Evolutionary conservation across 2,888 invertebrate species (phyloP).

Genomic region (Gastracanthus pulcherrimus): DNA sequence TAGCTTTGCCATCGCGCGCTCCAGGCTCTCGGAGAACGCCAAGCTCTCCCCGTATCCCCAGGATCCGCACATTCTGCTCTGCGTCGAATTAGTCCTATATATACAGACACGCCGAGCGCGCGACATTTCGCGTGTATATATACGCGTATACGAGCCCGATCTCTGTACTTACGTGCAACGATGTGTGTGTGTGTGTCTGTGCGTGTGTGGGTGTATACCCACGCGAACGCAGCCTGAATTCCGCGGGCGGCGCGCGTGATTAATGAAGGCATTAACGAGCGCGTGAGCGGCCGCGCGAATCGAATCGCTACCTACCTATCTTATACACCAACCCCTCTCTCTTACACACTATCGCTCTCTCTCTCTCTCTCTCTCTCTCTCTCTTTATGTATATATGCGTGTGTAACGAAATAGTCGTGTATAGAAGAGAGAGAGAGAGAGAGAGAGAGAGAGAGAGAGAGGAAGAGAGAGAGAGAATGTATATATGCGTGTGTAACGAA

Average conservation of each 20-base stretch:
- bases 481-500: not conserved
- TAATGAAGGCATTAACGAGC: slow-evolving; percentile 49
- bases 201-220: too few relatives aligned
- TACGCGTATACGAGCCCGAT: too few relatives aligned
- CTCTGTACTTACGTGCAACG: not conserved
- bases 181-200: not conserved
- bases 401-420: not conserved
- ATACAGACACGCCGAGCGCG: not conserved
- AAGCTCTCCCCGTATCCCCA: not conserved
- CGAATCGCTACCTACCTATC: not conserved
- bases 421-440: not conserved
- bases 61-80: not conserved
- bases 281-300: slow-evolving; percentile 3
- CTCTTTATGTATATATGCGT: not conserved
- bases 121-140: not conserved
- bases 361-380: not conserved
- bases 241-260: slow-evolving; percentile 18
- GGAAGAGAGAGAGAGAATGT: too few relatives aligned
- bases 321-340: not conserved
- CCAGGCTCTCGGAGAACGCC: not conserved
- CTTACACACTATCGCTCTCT: too few relatives aligned
- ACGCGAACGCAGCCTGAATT: not conserved
- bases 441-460: too few relatives aligned
- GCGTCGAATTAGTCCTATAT: not conserved
- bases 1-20: not conserved